Conservation (phyloP, 1,140 invertebrate genomes). For the Andricus grossulariae region DNA sequence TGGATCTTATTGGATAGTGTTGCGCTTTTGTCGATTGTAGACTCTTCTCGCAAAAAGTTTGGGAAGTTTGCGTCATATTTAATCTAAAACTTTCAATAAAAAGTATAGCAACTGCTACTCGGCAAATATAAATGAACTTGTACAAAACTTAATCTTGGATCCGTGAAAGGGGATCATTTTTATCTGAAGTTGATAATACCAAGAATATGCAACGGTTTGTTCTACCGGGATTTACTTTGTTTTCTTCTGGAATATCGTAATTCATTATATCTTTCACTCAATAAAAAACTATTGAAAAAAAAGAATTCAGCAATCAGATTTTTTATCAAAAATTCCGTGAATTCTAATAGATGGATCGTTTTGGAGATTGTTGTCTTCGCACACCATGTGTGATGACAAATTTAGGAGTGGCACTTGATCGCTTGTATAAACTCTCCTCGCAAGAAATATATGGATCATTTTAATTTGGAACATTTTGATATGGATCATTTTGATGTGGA, state of each 20-base stretch:
- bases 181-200: too few relatives aligned
- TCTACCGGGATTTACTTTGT: too few relatives aligned
- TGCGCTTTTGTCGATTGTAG: slow-evolving; percentile 47
- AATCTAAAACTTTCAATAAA: too few relatives aligned
- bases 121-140: too few relatives aligned
- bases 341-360: not conserved
- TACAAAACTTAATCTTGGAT: too few relatives aligned
- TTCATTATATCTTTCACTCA: not conserved
- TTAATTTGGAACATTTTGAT: too few relatives aligned
- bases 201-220: too few relatives aligned
- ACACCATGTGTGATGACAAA: slow-evolving; percentile 42
- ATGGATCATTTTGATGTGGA: too few relatives aligned
- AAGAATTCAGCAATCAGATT: not conserved
- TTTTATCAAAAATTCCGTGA: not conserved
- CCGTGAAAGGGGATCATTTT: too few relatives aligned
- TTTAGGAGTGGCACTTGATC: slow-evolving; percentile 47
- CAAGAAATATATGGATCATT: slow-evolving; percentile 35
- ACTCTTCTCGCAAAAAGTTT: slow-evolving; percentile 45
- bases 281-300: not conserved
- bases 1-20: not conserved
- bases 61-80: too few relatives aligned
- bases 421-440: slow-evolving; percentile 38
- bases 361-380: slow-evolving; percentile 13
- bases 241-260: too few relatives aligned
- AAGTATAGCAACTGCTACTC: too few relatives aligned